A percentile compares a stretch with the other conserved stretches of the same genome.
phyloP scores from a whole-genome alignment of 2,797 vertebrate genomes.

The Hydrophis major region DNA sequence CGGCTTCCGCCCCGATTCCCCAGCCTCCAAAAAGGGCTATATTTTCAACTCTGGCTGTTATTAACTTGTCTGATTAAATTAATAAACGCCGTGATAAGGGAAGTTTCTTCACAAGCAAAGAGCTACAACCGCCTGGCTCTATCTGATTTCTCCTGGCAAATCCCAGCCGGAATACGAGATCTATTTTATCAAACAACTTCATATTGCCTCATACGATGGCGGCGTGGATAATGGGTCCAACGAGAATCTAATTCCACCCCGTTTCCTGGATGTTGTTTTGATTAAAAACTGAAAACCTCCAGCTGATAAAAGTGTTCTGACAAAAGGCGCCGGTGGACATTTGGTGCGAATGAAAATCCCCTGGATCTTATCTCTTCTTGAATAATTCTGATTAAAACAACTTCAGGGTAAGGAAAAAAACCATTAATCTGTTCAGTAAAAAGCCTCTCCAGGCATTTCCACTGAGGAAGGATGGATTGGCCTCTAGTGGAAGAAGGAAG shows the following conservation, averaged over 20 bases:
- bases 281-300: background rate
- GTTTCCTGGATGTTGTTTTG: background rate
- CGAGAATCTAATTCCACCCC: background rate
- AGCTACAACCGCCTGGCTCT: background rate
- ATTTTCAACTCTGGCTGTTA: constrained; percentile 3
- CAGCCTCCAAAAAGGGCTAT: constrained; percentile 32
- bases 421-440: constrained; percentile 23
- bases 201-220: accelerated
- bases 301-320: background rate
- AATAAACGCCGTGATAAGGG: constrained; percentile 6
- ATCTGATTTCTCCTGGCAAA: accelerated
- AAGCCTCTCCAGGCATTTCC: background rate
- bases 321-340: background rate
- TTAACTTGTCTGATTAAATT: constrained; percentile 36
- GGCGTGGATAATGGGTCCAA: background rate
- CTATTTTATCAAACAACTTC: accelerated
- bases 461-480: constrained; percentile 2
- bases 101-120: background rate
- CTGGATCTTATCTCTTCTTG: constrained; percentile 29
- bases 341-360: constrained; percentile 6
- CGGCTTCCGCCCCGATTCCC: background rate
- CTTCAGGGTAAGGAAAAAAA: constrained; percentile 17
- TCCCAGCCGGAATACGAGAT: background rate
- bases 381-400: constrained; percentile 38
- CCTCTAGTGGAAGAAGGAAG: constrained; percentile 23